Evolutionary conservation across 2,888 invertebrate genomes (phyloP), one percentile per base, ranked within the genome.

Genomic region (Caenorhabditis sp.): DNA sequence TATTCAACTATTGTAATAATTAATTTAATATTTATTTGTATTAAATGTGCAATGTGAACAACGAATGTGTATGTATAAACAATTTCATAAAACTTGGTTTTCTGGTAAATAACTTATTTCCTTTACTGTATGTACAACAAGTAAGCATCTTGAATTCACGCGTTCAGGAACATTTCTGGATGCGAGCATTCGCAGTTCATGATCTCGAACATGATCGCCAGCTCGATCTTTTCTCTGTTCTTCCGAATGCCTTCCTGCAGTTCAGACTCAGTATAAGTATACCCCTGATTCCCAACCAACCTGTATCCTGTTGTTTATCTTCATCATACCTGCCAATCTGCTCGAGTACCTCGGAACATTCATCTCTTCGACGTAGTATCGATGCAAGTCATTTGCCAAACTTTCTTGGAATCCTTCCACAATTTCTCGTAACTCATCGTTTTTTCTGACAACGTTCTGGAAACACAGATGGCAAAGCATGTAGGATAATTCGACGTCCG

Each of bases 271-370:
- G 9, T 15, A n/a, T n/a, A n/a, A n/a, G n/a, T 40, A 4, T 32
- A 32, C 32, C 5, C 13, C 40, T 5, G 13, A 15, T 15, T 9
- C 5, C 15, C 13, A 3, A 9, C 40, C 8, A n/a, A 83, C 84
- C 77, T 85, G 81, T 0, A 85, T 65, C 18, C 47, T 56, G 28
- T 85, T 76, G 35, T 79, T 74, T 18, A 85, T 77, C 22, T 60
- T 65, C 82, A 83, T 82, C 62, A 85, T 60, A 60, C 70, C 71
- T 20, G 80, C 65, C 11, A 85, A 53, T 51, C 85, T 47, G 13
- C 53, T 47, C 1, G 82, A 74, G 61, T 85, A 85, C 11, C 80
- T 76, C 6, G 78, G 35, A 15, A 32, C 37, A 15, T 76, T 71
- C 32, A 71, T 20, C 0, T 69, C 53, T 20, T 80, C 72, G 6